A percentile compares a stretch with the other conserved stretches of the same genome.
These are phyloP conservation scores for Hippocampus comes DNA, from an alignment of 2,113 vertebrate genomes.

Conservation along the genomic window DNA sequence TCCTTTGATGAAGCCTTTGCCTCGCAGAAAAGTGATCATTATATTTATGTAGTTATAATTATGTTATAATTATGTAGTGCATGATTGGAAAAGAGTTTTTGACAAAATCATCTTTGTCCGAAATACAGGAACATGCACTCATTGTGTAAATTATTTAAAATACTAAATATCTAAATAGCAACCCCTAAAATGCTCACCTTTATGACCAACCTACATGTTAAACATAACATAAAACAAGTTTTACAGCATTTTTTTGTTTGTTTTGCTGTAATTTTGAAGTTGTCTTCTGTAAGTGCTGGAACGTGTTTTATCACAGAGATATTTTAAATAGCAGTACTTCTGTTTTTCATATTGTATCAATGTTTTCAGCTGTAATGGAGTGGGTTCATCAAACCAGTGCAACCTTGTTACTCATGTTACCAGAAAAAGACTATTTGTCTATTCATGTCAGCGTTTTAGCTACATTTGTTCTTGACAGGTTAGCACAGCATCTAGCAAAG, in stretches of 20 bases:
- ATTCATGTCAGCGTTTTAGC: background rate
- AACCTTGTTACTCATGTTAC: background rate
- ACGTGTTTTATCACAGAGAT: background rate
- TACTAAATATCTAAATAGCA: background rate
- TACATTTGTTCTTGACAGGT: background rate
- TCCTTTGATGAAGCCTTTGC: background rate
- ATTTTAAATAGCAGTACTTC: background rate
- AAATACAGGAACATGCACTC: background rate
- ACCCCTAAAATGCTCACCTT: background rate
- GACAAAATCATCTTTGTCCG: too few species aligned
- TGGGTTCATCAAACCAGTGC: background rate
- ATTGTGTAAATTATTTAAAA: background rate
- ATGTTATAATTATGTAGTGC: too few species aligned
- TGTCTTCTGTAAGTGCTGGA: background rate
- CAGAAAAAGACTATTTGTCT: background rate
- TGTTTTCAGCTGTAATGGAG: background rate
- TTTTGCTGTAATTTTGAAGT: background rate
- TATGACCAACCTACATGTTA: background rate
- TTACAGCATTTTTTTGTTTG: background rate
- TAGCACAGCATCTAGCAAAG: background rate
- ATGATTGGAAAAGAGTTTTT: too few species aligned
- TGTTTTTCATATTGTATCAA: background rate
- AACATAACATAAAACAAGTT: background rate
- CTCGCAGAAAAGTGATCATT: background rate
- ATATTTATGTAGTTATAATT: background rate